Conservation (phyloP, 2,113 vertebrate species). For the Papio anubis region DNA sequence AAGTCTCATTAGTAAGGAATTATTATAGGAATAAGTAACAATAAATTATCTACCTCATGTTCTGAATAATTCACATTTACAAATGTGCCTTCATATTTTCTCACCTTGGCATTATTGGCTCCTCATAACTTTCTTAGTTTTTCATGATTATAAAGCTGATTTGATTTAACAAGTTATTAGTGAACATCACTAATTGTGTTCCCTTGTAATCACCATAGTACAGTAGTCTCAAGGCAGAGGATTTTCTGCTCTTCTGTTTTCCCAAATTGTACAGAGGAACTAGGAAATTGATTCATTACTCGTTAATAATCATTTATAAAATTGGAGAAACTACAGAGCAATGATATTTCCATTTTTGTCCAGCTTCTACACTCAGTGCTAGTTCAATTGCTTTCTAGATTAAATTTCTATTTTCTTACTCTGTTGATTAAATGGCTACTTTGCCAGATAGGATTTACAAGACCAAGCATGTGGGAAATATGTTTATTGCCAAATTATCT, state of each 20-base stretch:
- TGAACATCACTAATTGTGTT: conserved; percentile 9
- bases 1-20: neutral
- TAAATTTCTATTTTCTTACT: conserved; percentile 49
- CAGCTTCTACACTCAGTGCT: neutral
- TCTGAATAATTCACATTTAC: conserved; percentile 49
- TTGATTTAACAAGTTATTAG: conserved; percentile 47
- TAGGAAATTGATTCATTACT: conserved; percentile 10
- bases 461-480: neutral
- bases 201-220: neutral
- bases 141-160: neutral
- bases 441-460: conserved; percentile 25
- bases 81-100: conserved; percentile 15
- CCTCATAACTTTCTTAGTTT: conserved; percentile 17
- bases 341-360: neutral
- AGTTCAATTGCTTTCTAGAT: neutral
- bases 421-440: conserved; percentile 33
- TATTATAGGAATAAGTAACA: neutral
- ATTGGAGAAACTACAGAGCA: conserved; percentile 9
- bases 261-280: neutral
- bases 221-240: neutral
- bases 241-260: conserved; percentile 22
- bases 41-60: neutral
- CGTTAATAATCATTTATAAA: conserved; percentile 37
- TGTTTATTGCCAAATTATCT: conserved; percentile 13
- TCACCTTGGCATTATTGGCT: conserved; percentile 13